phyloP scores from a whole-genome alignment of 2,797 vertebrate genomes.

The Mycteria americana region DNA sequence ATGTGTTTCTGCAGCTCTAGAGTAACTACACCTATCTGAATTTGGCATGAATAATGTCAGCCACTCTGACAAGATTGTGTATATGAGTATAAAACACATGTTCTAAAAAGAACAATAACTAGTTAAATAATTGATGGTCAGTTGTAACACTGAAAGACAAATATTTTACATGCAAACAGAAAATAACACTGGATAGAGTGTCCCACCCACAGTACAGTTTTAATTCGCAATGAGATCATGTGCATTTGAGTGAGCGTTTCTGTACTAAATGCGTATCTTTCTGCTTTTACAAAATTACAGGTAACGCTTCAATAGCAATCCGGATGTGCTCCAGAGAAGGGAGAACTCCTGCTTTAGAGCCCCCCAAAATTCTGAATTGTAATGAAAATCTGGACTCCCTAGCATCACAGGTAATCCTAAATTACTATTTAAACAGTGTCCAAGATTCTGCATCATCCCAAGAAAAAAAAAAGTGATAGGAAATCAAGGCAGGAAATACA shows the following conservation, averaged over 20 bases:
- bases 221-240: not conserved
- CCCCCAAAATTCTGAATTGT: not conserved
- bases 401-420: slow-evolving; percentile 25
- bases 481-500: not conserved
- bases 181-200: not conserved
- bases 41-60: not conserved
- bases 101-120: not conserved
- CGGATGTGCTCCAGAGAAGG: not conserved
- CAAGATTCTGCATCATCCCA: not conserved
- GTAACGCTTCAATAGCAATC: slow-evolving; percentile 33
- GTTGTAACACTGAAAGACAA: not conserved
- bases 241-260: not conserved
- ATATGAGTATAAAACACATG: not conserved
- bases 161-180: not conserved
- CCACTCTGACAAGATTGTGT: not conserved
- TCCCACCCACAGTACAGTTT: not conserved
- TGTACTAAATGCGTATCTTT: not conserved
- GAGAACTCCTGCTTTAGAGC: not conserved
- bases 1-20: not conserved
- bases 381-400: slow-evolving; percentile 38
- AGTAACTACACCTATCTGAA: not conserved
- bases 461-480: not conserved
- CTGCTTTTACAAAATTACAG: slow-evolving; percentile 26
- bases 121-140: not conserved
- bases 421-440: not conserved